Evolutionary conservation across 1,140 invertebrate genomes (phyloP).

Genomic region (Philotrypesis tridentata): DNA sequence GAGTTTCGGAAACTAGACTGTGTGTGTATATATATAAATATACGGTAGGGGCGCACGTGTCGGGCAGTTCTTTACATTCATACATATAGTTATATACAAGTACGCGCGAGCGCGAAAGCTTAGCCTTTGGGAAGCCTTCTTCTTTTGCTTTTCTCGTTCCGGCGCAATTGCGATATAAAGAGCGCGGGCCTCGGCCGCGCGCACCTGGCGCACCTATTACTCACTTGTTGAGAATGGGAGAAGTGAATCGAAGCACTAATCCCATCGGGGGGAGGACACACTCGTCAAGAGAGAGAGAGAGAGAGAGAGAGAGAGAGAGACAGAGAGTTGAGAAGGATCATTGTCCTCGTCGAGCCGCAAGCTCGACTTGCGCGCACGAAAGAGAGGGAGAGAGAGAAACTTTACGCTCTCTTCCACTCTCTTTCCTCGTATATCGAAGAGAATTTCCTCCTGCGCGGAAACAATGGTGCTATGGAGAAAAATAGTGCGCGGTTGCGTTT

Average conservation of each 20-base stretch:
- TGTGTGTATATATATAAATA: no score
- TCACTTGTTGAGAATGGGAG: background rate
- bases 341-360: background rate
- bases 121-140: background rate
- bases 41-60: no score
- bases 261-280: background rate
- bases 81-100: no score
- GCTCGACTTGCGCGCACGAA: background rate
- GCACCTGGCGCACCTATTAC: background rate
- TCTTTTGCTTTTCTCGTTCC: no score
- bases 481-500: conserved; percentile 18
- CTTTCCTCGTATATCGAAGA: no score
- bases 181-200: no score
- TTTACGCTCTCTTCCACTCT: background rate
- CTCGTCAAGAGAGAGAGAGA: no score
- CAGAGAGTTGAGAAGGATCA: background rate
- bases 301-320: no score
- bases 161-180: background rate
- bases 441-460: background rate
- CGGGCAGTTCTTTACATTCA: background rate
- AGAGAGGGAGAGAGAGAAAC: no score
- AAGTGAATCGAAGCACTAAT: background rate
- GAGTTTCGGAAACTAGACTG: no score
- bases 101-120: background rate
- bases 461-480: conserved; percentile 9